Conservation (phyloP, 2,113 vertebrate species). For the Tautogolabrus adspersus region DNA sequence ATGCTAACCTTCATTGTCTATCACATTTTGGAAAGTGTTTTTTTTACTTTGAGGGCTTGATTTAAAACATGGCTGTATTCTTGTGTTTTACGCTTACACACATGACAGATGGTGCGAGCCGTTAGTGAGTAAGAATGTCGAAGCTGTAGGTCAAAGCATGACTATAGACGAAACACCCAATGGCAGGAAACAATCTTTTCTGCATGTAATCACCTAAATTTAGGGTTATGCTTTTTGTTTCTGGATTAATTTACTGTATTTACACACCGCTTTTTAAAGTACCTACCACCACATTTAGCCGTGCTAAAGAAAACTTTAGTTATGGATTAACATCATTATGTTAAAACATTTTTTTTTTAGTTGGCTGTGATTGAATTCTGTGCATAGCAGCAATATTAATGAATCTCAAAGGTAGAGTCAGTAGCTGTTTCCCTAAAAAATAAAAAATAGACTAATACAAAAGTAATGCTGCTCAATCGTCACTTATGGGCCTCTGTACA, state of each 20-base stretch:
- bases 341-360: no score
- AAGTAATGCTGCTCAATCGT: no score
- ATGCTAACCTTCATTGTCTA: slow-evolving; percentile 3
- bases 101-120: not conserved
- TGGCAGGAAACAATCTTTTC: slow-evolving; percentile 29
- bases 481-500: no score
- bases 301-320: no score
- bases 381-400: no score
- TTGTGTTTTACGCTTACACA: slow-evolving; percentile 10
- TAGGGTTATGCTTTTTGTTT: not conserved
- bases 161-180: slow-evolving; percentile 10
- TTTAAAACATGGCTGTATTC: not conserved
- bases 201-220: slow-evolving; percentile 22
- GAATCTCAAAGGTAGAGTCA: no score
- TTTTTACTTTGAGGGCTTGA: not conserved
- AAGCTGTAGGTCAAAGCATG: slow-evolving; percentile 25
- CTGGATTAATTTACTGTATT: not conserved
- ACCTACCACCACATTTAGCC: no score
- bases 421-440: no score
- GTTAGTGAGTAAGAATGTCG: slow-evolving; percentile 11
- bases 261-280: no score
- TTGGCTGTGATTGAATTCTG: no score
- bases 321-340: no score
- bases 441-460: no score
- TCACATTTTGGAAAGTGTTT: slow-evolving; percentile 5